Evolutionary conservation across 2,797 vertebrate species (phyloP).

Genomic region (Myripristis jacobus): DNA sequence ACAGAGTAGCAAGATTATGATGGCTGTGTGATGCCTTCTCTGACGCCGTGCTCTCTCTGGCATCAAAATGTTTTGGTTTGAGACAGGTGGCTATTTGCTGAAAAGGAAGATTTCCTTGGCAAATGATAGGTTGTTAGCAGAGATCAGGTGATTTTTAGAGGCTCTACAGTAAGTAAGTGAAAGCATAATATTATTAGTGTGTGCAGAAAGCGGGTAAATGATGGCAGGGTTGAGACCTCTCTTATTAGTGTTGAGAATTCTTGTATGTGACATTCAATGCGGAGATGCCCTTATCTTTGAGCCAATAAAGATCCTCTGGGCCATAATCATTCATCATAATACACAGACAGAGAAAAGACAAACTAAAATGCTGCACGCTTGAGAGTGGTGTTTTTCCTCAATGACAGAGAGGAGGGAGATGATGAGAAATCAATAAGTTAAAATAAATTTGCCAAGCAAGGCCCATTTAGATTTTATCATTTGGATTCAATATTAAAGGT

Average conservation of each 20-base stretch:
- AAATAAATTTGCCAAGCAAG: constrained; percentile 76
- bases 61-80: background rate
- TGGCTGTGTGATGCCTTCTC: background rate
- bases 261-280: constrained; percentile 55
- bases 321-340: constrained; percentile 62
- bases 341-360: constrained; percentile 34
- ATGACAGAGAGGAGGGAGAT: constrained; percentile 60
- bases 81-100: constrained; percentile 10
- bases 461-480: constrained; percentile 80
- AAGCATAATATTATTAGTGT: constrained; percentile 31
- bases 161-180: constrained; percentile 45
- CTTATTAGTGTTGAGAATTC: constrained; percentile 43
- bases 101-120: constrained; percentile 4
- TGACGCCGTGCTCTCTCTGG: background rate
- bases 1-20: background rate
- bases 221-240: constrained; percentile 44
- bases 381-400: constrained; percentile 40
- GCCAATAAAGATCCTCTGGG: constrained; percentile 39
- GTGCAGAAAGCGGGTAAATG: constrained; percentile 42
- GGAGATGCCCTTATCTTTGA: constrained; percentile 57
- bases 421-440: constrained; percentile 79
- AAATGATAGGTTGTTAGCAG: constrained; percentile 17
- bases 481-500: constrained; percentile 81
- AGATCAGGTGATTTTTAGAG: constrained; percentile 11
- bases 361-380: constrained; percentile 43